phyloP scores from a whole-genome alignment of 2,888 invertebrate genomes.

The Mactromeris polynyma region DNA sequence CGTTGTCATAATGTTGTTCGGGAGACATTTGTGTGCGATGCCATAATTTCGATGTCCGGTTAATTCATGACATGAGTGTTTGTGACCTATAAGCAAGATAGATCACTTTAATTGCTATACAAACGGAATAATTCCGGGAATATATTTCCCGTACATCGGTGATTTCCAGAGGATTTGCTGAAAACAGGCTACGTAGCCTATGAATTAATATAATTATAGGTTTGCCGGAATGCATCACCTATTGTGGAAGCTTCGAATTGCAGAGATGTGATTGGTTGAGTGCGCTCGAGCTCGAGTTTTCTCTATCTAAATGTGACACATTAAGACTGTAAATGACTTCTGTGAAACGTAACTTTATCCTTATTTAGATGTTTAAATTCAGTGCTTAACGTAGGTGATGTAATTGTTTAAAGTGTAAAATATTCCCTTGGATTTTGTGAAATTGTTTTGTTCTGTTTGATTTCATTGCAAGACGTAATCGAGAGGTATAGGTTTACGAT shows the following conservation, averaged over 20 bases:
- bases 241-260: neutral
- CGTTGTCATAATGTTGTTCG: neutral
- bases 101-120: conserved; percentile 14
- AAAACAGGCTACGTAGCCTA: neutral
- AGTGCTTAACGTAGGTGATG: neutral
- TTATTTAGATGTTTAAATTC: neutral
- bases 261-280: neutral
- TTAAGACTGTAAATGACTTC: neutral
- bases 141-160: neutral
- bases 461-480: neutral
- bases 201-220: conserved; percentile 15
- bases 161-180: neutral
- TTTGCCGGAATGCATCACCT: neutral
- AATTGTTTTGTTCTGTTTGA: neutral
- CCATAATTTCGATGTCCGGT: neutral
- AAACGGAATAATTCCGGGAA: neutral
- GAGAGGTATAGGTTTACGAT: no score
- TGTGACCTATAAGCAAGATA: conserved; percentile 1
- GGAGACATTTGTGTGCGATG: neutral
- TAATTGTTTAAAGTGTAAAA: neutral
- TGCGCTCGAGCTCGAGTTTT: neutral
- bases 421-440: neutral
- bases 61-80: neutral
- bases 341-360: neutral
- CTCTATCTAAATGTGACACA: neutral